Evolutionary conservation across 1,140 invertebrate species (phyloP).

Genomic region (Apis laboriosa): DNA sequence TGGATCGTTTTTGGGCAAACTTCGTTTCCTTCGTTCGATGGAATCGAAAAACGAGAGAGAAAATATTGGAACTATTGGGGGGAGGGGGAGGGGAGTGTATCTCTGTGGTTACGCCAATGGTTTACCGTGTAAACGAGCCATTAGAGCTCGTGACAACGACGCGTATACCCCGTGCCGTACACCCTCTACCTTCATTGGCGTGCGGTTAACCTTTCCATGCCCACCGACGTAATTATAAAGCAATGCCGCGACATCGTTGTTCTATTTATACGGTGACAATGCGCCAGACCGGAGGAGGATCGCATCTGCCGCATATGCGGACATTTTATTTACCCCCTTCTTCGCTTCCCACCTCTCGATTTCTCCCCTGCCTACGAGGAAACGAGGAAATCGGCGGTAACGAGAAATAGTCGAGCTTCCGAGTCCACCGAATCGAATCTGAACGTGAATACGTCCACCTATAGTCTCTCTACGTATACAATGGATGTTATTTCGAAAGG

Average conservation of each 20-base stretch:
- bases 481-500: conserved; percentile 11
- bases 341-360: background rate
- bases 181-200: conserved; percentile 46
- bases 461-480: background rate
- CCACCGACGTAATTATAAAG: conserved; percentile 60
- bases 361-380: too few relatives aligned
- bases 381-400: too few relatives aligned
- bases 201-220: conserved; percentile 52
- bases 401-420: too few relatives aligned
- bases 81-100: background rate
- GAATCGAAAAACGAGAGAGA: background rate
- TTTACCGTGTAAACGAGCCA: conserved; percentile 42
- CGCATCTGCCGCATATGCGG: background rate
- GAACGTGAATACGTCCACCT: too few relatives aligned
- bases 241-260: conserved; percentile 48
- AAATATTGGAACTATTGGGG: background rate
- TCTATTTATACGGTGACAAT: conserved; percentile 32
- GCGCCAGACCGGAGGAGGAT: conserved; percentile 3
- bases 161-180: conserved; percentile 28
- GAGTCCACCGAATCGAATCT: too few relatives aligned
- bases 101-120: conserved; percentile 43
- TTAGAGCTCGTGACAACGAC: conserved; percentile 59
- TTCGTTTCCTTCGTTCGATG: background rate
- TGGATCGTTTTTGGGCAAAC: background rate
- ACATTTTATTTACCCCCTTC: conserved; percentile 19